Conservation (phyloP, 2,888 invertebrate species). For the Melipona bicolor region DNA sequence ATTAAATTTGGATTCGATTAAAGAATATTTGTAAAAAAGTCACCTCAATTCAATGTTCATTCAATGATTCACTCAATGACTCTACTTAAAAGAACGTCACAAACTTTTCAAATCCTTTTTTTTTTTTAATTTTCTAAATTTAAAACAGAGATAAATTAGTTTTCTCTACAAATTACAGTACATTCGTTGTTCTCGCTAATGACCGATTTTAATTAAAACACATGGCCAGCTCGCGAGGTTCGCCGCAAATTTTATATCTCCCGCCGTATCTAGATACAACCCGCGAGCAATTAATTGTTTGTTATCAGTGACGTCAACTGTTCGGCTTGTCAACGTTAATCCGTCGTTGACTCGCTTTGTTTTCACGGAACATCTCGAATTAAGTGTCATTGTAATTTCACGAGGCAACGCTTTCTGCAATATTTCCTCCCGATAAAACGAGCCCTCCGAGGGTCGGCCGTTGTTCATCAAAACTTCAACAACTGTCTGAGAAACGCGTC, state of each 20-base stretch:
- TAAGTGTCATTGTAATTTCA: constrained; percentile 32
- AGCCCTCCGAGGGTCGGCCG: neutral
- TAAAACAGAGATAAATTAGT: neutral
- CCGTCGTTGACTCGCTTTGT: neutral
- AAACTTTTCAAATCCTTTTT: neutral
- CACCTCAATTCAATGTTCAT: neutral
- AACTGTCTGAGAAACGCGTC: neutral
- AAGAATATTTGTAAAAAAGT: neutral
- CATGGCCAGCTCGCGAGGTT: neutral
- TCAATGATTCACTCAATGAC: neutral
- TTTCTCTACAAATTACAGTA: neutral
- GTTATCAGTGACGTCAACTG: constrained; percentile 3
- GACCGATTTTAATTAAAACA: constrained; percentile 12
- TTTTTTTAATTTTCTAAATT: neutral
- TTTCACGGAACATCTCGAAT: constrained; percentile 7
- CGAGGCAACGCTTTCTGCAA: constrained; percentile 1
- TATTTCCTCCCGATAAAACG: neutral
- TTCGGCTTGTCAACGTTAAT: neutral
- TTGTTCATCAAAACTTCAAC: constrained; percentile 21
- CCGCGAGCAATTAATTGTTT: constrained; percentile 26
- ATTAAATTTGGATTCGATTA: too few relatives aligned
- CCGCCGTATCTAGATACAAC: neutral
- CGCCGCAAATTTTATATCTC: constrained; percentile 21
- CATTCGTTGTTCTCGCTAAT: too few relatives aligned
- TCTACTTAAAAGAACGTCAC: neutral